Evolutionary conservation across 2,888 invertebrate genomes (phyloP), one percentile per base, ranked within the genome.

Genomic region (Dryomyza anilis): DNA sequence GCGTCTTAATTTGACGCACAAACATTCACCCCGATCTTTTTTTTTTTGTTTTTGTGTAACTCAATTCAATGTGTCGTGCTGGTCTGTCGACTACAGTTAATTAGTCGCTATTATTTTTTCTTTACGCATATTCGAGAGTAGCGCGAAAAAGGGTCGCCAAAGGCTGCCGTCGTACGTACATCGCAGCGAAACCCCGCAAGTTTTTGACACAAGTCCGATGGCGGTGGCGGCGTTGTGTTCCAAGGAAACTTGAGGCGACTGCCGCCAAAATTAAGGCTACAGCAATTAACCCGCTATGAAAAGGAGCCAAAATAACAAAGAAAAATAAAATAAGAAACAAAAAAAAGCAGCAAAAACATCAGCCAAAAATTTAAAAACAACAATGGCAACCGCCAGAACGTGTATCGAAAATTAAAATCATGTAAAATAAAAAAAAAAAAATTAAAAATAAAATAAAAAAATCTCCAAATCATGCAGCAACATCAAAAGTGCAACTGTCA

Each of bases 261-360:
- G 50, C 50, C 8, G 50, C n/a, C n/a, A n/a, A n/a, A n/a, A n/a
- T n/a, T n/a, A n/a, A 25, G 50, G 50, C 48, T 56, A 57, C 55
- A 68, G 65, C 67, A 70, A 70, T 70, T 70, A 70, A 56, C 67
- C 64, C 21, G 27, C 29, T 5, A 23, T 46, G 21, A 23, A 2
- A 19, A 3, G 7, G 14, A 23, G 23, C 21, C 6, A 21, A 12
- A 33, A 33, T 8, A 55, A n/a, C 8, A n/a, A 16, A n/a, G 33
- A 12, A n/a, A 55, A 50, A 19, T 5, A 12, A 25, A 50, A 50
- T 10, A 19, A 50, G 8, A 14, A 7, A 12, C 10, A n/a, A 12
- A 29, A 30, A 19, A 7, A 55, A 36, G 16, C 16, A 10, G 16
- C 55, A 55, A 33, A 19, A 5, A 4, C 16, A 14, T 29, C 36